Conservation (phyloP, 1,140 invertebrate species). For the Calosoma granatense region DNA sequence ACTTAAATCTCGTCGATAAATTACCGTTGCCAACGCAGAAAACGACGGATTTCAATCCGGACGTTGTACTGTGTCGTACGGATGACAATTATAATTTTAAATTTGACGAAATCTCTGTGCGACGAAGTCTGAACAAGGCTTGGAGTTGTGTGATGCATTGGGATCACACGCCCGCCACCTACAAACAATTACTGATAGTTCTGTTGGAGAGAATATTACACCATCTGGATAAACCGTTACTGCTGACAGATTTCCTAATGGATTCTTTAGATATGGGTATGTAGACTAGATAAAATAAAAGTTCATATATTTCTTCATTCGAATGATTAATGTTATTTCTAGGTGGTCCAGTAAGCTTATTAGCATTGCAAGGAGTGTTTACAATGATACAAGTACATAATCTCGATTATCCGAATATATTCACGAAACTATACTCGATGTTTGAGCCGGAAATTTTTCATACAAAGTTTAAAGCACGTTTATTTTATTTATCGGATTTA, state of each 20-base stretch:
- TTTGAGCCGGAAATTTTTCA: conserved; percentile 83
- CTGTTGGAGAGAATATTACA: conserved; percentile 74
- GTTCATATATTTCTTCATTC: neutral
- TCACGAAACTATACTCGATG: conserved; percentile 85
- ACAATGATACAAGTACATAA: conserved; percentile 84
- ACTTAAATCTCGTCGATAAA: conserved; percentile 55
- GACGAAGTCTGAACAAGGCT: conserved; percentile 47
- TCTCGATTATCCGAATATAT: conserved; percentile 93
- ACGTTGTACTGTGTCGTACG: conserved; percentile 36
- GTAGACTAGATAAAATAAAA: conserved; percentile 13
- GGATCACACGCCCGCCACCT: conserved; percentile 51
- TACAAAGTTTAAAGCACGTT: conserved; percentile 76
- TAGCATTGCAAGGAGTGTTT: conserved; percentile 90
- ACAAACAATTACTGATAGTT: conserved; percentile 68
- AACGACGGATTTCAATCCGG: conserved; percentile 27
- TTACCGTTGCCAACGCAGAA: conserved; percentile 36
- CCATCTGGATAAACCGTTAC: conserved; percentile 68
- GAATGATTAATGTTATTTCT: conserved; percentile 22
- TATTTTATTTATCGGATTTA: conserved; percentile 79
- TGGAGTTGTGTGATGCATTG: conserved; percentile 63
- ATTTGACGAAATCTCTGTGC: conserved; percentile 26
- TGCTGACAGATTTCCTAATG: conserved; percentile 87
- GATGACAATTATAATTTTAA: conserved; percentile 30
- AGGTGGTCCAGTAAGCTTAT: conserved; percentile 77
- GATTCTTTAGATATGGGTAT: conserved; percentile 73